A percentile compares a stretch with the other conserved stretches of the same genome.
Evolutionary conservation across 2,113 vertebrate genomes (phyloP).

Genomic region (Gopherus evgoodei): DNA sequence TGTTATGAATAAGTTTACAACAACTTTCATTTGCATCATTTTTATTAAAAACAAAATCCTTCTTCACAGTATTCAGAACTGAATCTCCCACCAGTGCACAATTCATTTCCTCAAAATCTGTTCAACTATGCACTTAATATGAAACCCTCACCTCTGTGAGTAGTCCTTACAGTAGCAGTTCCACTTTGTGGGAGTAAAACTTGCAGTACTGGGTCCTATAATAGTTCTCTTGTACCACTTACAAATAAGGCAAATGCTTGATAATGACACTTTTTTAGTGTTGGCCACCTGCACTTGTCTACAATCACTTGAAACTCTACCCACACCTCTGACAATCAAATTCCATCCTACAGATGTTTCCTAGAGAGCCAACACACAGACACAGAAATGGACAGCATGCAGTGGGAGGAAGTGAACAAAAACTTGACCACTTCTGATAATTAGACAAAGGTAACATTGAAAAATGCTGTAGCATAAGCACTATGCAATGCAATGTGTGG

Average conservation of each 20-base stretch:
- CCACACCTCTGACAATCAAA: not conserved
- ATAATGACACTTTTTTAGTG: not conserved
- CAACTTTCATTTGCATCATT: not conserved
- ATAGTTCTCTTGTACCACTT: conserved; percentile 14
- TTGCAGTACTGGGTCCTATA: not conserved
- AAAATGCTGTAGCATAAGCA: not conserved
- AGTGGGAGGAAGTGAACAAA: not conserved
- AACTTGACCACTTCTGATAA: not conserved
- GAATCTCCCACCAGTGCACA: not conserved
- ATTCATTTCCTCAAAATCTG: conserved; percentile 33
- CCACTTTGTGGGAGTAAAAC: accelerated
- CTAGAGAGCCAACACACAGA: not conserved
- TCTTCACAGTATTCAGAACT: not conserved
- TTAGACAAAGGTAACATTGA: conserved; percentile 5
- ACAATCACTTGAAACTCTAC: conserved; percentile 36
- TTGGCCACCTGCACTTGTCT: conserved; percentile 17
- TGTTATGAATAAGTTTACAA: not conserved
- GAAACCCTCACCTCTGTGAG: not conserved
- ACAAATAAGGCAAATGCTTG: conserved; percentile 24
- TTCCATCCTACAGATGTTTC: not conserved
- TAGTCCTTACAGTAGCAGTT: not conserved
- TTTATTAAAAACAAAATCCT: not conserved
- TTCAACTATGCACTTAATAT: not conserved
- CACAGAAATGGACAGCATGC: accelerated
- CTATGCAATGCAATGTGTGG: not conserved